Conservation (phyloP, 2,797 vertebrate species). For the Myripristis jacobus region DNA sequence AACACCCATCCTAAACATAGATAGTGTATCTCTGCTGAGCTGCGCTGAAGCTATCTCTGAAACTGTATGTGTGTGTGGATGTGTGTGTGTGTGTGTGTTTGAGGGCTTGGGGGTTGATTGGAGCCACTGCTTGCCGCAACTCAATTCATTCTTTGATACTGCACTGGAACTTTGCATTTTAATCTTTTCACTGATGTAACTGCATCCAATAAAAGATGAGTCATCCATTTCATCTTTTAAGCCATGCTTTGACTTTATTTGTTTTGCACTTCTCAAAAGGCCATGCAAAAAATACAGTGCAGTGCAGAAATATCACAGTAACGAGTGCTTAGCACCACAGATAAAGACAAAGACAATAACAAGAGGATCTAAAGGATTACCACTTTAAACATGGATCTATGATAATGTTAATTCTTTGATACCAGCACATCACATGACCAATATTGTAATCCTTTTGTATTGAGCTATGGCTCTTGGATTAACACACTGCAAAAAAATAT, state of each 20-base stretch:
- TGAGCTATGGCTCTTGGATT: constrained; percentile 36
- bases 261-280: neutral
- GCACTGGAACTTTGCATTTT: no score
- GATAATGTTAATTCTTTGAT: constrained; percentile 46
- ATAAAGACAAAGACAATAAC: constrained; percentile 6
- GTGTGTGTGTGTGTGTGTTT: neutral
- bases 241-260: no score
- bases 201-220: no score
- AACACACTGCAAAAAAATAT: no score
- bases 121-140: neutral
- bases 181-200: constrained; percentile 18
- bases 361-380: neutral
- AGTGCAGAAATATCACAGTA: constrained; percentile 23
- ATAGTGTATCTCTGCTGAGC: constrained; percentile 30
- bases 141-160: constrained; percentile 27
- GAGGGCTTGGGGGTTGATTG: neutral
- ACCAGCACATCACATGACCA: constrained; percentile 21
- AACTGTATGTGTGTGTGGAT: constrained; percentile 9
- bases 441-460: constrained; percentile 33
- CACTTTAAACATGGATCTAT: constrained; percentile 9
- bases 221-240: no score
- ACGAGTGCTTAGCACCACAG: no score
- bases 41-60: constrained; percentile 10
- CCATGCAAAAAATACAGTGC: no score
- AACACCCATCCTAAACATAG: constrained; percentile 54